These are phyloP conservation scores for Sinotaia quadrata DNA, from an alignment of 2,888 invertebrate species.

Conservation along the genomic window DNA sequence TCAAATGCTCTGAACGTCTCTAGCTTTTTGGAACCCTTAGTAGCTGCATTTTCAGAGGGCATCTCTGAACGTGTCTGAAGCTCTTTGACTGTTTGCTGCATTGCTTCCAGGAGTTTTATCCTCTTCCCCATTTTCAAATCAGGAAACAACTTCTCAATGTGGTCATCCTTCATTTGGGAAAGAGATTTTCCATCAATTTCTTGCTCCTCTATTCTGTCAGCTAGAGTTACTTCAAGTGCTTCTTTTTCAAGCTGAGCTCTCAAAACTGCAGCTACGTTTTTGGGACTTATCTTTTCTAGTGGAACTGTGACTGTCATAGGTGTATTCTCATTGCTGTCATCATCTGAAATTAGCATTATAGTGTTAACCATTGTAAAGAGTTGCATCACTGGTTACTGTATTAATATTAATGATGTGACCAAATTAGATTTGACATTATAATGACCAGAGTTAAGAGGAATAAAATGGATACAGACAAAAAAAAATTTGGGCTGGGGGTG, in stretches of 20 bases:
- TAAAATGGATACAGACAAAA: too few species aligned
- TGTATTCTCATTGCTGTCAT: not conserved
- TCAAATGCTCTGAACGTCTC: not conserved
- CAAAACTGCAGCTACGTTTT: not conserved
- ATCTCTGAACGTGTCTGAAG: not conserved
- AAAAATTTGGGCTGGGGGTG: too few species aligned
- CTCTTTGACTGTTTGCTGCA: slow-evolving; percentile 7
- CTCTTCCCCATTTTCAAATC: slow-evolving; percentile 18
- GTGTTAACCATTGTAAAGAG: too few species aligned
- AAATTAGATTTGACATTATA: too few species aligned
- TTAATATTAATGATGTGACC: too few species aligned
- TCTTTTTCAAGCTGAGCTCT: slow-evolving; percentile 15
- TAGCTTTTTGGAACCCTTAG: not conserved
- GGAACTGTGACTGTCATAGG: not conserved
- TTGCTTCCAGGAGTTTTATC: slow-evolving; percentile 8
- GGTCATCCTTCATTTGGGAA: slow-evolving; percentile 16
- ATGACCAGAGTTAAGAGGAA: too few species aligned
- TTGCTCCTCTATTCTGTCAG: slow-evolving; percentile 21
- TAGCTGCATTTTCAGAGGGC: not conserved
- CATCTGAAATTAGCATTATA: not conserved
- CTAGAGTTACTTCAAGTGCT: slow-evolving; percentile 9
- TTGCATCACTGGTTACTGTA: too few species aligned
- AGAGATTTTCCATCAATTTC: slow-evolving; percentile 26
- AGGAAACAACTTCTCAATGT: slow-evolving; percentile 19
- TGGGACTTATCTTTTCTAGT: not conserved